These are phyloP conservation scores for Entomobrya proxima DNA, from an alignment of 2,888 invertebrate species.

Conservation along the genomic window DNA sequence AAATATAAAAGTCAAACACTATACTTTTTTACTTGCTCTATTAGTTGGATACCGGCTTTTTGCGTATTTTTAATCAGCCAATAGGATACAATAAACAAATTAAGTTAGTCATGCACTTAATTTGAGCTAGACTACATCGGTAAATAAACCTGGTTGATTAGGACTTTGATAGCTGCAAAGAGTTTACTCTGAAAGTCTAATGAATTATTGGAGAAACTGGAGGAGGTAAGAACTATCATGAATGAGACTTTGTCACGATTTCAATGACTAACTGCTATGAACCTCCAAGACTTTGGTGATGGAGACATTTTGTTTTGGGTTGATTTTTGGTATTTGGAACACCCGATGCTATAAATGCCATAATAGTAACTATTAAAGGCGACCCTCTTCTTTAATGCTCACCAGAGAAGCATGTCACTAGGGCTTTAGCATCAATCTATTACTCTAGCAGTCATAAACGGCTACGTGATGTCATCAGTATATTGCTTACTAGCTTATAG, in stretches of 20 bases:
- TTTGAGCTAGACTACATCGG: background rate
- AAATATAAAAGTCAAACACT: no score
- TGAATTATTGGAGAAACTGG: background rate
- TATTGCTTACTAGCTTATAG: background rate
- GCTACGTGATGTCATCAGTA: background rate
- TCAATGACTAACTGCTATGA: background rate
- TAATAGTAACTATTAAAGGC: background rate
- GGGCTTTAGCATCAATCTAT: background rate
- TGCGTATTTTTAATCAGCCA: no score
- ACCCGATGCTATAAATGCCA: background rate
- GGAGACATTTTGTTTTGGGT: background rate
- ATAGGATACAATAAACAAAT: background rate
- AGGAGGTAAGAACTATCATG: background rate
- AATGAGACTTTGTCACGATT: constrained; percentile 3
- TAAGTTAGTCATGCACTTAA: constrained; percentile 1
- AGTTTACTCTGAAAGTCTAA: background rate
- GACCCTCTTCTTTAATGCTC: background rate
- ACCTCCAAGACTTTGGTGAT: background rate
- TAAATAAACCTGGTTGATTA: background rate
- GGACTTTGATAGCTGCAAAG: background rate
- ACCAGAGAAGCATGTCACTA: background rate
- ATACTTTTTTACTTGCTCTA: no score
- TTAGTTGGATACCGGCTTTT: no score
- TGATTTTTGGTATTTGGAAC: no score
- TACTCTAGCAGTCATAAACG: background rate